Conservation (phyloP, 1,140 invertebrate species). For the Drosophila busckii region DNA sequence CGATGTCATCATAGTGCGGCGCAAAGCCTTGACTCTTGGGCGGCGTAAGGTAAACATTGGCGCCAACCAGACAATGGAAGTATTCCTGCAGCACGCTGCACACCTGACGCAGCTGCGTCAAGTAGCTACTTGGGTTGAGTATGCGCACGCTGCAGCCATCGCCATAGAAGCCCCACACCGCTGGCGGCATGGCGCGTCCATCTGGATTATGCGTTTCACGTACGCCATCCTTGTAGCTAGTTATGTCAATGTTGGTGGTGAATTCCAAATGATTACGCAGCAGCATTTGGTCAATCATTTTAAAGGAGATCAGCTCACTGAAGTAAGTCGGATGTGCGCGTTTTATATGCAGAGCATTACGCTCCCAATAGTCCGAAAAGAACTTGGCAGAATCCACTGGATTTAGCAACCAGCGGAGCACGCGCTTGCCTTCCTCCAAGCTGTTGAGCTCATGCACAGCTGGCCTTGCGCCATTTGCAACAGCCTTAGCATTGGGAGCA, state of each 20-base stretch:
- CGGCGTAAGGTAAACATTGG: slow-evolving; percentile 97
- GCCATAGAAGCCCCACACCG: slow-evolving; percentile 94
- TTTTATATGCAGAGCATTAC: slow-evolving; percentile 86
- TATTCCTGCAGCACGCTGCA: slow-evolving; percentile 93
- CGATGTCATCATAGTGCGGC: slow-evolving; percentile 99
- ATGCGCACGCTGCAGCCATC: slow-evolving; percentile 95
- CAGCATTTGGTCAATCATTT: slow-evolving; percentile 88
- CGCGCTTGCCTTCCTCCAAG: slow-evolving; percentile 81
- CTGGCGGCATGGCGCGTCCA: slow-evolving; percentile 85
- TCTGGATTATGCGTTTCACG: slow-evolving; percentile 93
- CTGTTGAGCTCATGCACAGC: slow-evolving; percentile 77
- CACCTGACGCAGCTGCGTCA: slow-evolving; percentile 82
- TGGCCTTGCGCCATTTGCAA: not conserved
- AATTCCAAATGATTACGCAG: slow-evolving; percentile 87
- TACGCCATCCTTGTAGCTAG: slow-evolving; percentile 87
- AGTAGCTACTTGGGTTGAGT: slow-evolving; percentile 95
- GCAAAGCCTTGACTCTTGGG: slow-evolving; percentile 97
- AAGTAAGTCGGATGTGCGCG: slow-evolving; percentile 85
- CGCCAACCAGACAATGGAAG: slow-evolving; percentile 95
- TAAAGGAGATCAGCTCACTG: slow-evolving; percentile 86
- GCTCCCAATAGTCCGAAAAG: slow-evolving; percentile 88
- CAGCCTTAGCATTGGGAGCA: not conserved
- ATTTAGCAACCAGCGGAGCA: slow-evolving; percentile 86
- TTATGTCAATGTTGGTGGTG: slow-evolving; percentile 94
- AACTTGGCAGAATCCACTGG: slow-evolving; percentile 84